Conservation (phyloP, 1,140 invertebrate species). For the Sitophilus oryzae region DNA sequence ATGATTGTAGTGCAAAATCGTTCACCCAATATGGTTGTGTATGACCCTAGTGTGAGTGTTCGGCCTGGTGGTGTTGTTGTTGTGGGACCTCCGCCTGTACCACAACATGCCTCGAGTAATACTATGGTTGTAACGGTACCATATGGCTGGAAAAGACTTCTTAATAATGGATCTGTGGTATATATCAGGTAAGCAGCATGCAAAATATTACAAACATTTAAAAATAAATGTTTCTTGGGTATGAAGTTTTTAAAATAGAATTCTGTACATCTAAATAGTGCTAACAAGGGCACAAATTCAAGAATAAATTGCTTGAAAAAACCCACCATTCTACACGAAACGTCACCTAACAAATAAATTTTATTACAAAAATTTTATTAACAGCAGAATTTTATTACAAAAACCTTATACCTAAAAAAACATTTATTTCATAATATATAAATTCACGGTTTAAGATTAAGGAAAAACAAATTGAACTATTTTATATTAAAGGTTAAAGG, state of each 20-base stretch:
- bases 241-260: not conserved
- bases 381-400: no score
- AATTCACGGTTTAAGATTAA: no score
- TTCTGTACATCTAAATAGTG: no score
- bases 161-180: constrained; percentile 49
- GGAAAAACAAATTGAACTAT: no score
- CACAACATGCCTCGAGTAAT: constrained; percentile 28
- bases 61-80: constrained; percentile 36
- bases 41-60: constrained; percentile 41
- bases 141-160: constrained; percentile 52
- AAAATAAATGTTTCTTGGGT: not conserved
- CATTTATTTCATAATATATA: no score
- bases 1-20: constrained; percentile 35
- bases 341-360: no score
- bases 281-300: no score
- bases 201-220: not conserved
- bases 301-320: no score
- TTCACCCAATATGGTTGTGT: constrained; percentile 41
- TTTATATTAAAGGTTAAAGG: no score
- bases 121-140: constrained; percentile 44
- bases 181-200: constrained; percentile 51
- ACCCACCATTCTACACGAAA: no score
- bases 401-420: no score
- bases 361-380: no score
- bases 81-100: constrained; percentile 29